Conservation (phyloP, 2,797 vertebrate genomes). For the Clarias fuscus region DNA sequence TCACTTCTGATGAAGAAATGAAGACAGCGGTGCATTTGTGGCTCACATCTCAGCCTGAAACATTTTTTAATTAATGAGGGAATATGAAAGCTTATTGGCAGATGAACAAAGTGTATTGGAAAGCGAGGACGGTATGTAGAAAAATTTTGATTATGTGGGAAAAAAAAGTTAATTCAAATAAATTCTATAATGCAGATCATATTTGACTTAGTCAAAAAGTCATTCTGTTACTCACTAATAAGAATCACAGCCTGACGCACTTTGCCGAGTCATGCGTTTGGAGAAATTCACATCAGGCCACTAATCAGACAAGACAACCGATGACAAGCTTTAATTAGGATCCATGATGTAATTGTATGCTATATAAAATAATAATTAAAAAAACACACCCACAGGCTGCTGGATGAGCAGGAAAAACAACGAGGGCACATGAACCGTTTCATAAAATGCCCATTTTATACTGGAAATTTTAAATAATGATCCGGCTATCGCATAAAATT, state of each 20-base stretch:
- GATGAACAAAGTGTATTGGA: too few species aligned
- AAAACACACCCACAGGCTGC: slow-evolving; percentile 33
- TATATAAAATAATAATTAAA: slow-evolving; percentile 40
- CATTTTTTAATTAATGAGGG: too few species aligned
- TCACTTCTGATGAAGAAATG: too few species aligned
- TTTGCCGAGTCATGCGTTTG: slow-evolving; percentile 14
- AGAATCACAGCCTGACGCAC: background rate
- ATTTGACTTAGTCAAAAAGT: too few species aligned
- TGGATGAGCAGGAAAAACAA: background rate
- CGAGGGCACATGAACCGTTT: background rate
- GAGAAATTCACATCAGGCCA: slow-evolving; percentile 18
- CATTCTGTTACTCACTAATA: too few species aligned
- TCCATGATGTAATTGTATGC: slow-evolving; percentile 43
- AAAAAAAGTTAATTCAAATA: too few species aligned
- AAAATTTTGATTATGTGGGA: too few species aligned
- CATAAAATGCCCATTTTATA: background rate
- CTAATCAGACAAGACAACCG: slow-evolving; percentile 54
- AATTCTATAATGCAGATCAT: too few species aligned
- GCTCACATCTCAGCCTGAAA: too few species aligned
- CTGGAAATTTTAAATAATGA: background rate
- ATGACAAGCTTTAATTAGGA: slow-evolving; percentile 46
- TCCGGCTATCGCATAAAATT: background rate
- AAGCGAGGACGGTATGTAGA: too few species aligned
- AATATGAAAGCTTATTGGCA: too few species aligned
- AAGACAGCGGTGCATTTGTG: too few species aligned